Evolutionary conservation across 2,797 vertebrate genomes (phyloP).

Genomic region (Thunnus albacares): DNA sequence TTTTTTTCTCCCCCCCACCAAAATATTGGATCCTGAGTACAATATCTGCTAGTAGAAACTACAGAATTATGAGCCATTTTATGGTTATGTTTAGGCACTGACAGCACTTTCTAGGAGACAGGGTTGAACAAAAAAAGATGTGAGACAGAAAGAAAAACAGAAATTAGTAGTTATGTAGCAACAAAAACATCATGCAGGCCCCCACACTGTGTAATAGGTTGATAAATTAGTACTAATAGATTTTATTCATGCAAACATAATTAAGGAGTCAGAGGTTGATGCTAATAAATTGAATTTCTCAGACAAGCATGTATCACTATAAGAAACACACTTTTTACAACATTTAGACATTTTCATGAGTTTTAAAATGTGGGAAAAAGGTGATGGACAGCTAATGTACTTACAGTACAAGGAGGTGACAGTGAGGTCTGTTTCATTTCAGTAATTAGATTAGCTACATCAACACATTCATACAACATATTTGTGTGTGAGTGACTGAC

Average conservation of each 20-base stretch:
- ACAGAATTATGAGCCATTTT: too few species aligned
- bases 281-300: not conserved
- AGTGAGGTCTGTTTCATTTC: conserved; percentile 51
- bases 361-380: not conserved
- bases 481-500: conserved; percentile 73
- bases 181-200: too few species aligned
- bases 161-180: too few species aligned
- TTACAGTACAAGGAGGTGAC: conserved; percentile 37
- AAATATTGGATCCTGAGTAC: too few species aligned
- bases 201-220: not conserved
- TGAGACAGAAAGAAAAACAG: too few species aligned
- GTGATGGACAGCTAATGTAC: conserved; percentile 29
- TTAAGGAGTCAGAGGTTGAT: not conserved
- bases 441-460: conserved; percentile 72
- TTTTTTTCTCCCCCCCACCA: too few species aligned
- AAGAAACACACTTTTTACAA: not conserved
- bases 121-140: too few species aligned
- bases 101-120: too few species aligned
- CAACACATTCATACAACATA: conserved; percentile 25
- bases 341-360: not conserved
- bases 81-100: too few species aligned
- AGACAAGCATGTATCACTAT: not conserved
- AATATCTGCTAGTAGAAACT: too few species aligned
- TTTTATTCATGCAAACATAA: not conserved
- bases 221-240: not conserved